Base-by-base conservation (phyloP, 2,888 invertebrate genomes). In the Phyllotreta cruciferae region DNA sequence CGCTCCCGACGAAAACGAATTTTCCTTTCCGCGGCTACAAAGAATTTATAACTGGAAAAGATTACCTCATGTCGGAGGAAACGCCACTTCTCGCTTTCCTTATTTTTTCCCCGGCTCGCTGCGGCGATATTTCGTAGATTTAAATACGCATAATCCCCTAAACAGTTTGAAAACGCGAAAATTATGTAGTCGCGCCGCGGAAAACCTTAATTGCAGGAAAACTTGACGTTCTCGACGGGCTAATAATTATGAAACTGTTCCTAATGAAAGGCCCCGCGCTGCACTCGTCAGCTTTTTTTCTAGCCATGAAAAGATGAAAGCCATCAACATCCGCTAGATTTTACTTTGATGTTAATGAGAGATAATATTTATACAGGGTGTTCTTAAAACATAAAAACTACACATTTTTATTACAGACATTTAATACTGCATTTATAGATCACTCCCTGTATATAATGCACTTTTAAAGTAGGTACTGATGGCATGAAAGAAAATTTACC, bases 141-240 rank as follows among this genome's bases (percentile, higher is more conserved):
- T 52, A 52, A 52, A 52, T 52, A 10, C 52, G 52, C 38, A 52
- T 52, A 52, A 52, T 52, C 13, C 38, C 10, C 52, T 37, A 52
- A 52, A 52, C 49, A 37, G 52, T 52, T 38, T 37, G 49, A 49
- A 35, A 44, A 35, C 36, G 35, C 35, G 49, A 52, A 52, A 52
- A 52, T 52, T 52, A 52, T 37, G 38, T 11, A 34, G 13, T 13
- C 34, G 14, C 24, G 34, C 9, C n/a, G 24, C 47, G 52, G 37
- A 52, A 52, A 52, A 52, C 38, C 37, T 37, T 52, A 52, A 52
- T 52, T 52, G 13, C 52, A 52, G 52, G 34, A 52, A 52, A 52
- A 52, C 8, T 47, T 34, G 47, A 14, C 34, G 47, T 34, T 34
- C 52, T 37, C 37, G 10, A 14, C 11, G 13, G n/a, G 52, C 52